Conservation (phyloP, 2,888 invertebrate species). For the Tenodera sinensis region DNA sequence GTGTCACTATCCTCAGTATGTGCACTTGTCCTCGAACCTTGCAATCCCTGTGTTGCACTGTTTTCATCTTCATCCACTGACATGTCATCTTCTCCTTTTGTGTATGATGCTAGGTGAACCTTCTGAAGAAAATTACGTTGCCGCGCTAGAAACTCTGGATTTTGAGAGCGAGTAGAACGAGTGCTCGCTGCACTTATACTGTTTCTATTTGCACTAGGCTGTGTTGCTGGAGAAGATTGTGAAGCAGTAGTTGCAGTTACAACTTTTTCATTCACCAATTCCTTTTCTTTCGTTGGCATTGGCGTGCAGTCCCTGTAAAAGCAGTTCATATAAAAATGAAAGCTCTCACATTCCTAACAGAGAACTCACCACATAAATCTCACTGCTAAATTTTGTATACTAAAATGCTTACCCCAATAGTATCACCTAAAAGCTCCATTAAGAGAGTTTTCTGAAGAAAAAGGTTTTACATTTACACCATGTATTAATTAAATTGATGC, state of each 20-base stretch:
- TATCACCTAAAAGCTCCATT: no score
- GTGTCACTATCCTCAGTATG: neutral
- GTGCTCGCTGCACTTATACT: neutral
- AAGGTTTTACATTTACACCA: no score
- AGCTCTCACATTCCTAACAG: neutral
- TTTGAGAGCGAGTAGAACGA: conserved; percentile 59
- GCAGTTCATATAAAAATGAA: neutral
- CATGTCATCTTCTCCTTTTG: neutral
- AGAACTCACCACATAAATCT: no score
- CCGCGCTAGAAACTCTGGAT: conserved; percentile 60
- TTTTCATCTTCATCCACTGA: neutral
- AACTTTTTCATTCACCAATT: neutral
- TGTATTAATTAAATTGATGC: no score
- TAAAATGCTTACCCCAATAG: no score
- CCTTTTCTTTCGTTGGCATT: neutral
- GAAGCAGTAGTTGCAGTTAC: neutral
- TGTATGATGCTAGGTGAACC: conserved; percentile 37
- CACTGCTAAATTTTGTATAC: no score
- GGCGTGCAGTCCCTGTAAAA: neutral
- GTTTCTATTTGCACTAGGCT: neutral
- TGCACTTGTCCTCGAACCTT: neutral
- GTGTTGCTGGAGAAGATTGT: neutral
- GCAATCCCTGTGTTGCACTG: neutral
- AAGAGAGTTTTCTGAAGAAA: no score
- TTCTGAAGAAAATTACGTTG: conserved; percentile 59